Conservation (phyloP, 2,888 invertebrate genomes). For the Drosophila fungiperda region DNA sequence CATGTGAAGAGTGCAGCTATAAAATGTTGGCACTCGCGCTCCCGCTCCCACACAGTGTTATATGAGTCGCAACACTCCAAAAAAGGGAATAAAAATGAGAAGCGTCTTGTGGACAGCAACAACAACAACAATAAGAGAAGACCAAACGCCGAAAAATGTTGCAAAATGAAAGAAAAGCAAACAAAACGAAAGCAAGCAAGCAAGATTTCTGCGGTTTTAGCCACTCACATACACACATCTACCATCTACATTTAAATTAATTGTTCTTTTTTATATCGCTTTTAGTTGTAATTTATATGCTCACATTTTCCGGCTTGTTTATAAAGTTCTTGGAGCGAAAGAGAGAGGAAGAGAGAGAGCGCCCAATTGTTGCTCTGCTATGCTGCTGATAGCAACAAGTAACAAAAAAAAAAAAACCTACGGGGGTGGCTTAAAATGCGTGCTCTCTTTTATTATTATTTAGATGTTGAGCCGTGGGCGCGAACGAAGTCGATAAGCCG, state of each 20-base stretch:
- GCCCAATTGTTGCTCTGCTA: conserved; percentile 64
- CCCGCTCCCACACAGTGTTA: conserved; percentile 80
- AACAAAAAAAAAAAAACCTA: conserved; percentile 22
- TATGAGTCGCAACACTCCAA: conserved; percentile 85
- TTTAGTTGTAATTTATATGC: conserved; percentile 52
- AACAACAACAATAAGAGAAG: conserved; percentile 42
- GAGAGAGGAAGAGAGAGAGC: neutral
- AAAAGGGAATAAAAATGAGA: conserved; percentile 85
- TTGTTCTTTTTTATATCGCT: conserved; percentile 51
- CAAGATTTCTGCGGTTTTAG: conserved; percentile 63
- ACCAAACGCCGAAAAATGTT: conserved; percentile 77
- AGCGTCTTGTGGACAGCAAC: conserved; percentile 69
- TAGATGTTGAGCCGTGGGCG: conserved; percentile 47
- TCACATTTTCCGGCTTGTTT: conserved; percentile 74
- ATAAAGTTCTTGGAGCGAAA: conserved; percentile 46
- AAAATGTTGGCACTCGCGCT: conserved; percentile 63
- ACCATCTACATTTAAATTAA: conserved; percentile 60
- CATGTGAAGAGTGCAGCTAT: conserved; percentile 77
- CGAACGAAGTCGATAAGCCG: conserved; percentile 58
- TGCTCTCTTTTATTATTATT: conserved; percentile 3
- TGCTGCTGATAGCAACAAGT: conserved; percentile 74
- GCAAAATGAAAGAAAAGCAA: conserved; percentile 74
- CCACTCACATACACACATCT: conserved; percentile 35
- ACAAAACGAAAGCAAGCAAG: conserved; percentile 63
- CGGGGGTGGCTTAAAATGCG: conserved; percentile 30